Conservation (phyloP, 2,888 invertebrate genomes). For the Sesia apiformis region DNA sequence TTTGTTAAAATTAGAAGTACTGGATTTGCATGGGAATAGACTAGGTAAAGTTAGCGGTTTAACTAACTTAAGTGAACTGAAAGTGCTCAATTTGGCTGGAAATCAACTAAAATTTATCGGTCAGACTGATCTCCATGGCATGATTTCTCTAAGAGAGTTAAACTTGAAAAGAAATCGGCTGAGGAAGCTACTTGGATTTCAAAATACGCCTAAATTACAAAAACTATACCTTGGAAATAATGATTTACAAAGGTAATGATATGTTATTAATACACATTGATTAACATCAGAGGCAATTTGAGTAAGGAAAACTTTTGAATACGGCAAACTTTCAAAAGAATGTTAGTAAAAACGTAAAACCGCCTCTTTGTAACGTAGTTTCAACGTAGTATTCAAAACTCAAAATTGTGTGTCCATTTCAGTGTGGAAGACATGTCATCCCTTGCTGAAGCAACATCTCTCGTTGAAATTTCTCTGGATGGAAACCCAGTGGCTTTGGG, state of each 20-base stretch:
- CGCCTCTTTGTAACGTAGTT: too few species aligned
- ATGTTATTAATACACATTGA: not conserved
- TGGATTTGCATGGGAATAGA: slow-evolving; percentile 95
- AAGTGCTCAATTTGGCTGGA: slow-evolving; percentile 94
- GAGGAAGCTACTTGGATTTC: slow-evolving; percentile 85
- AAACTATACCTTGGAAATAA: slow-evolving; percentile 90
- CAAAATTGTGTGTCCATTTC: slow-evolving; percentile 15
- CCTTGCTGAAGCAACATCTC: slow-evolving; percentile 82
- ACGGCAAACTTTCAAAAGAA: too few species aligned
- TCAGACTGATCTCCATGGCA: slow-evolving; percentile 83
- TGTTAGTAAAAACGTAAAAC: too few species aligned
- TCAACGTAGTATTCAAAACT: too few species aligned
- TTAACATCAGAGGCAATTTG: too few species aligned
- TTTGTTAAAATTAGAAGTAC: slow-evolving; percentile 86
- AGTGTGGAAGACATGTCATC: slow-evolving; percentile 92
- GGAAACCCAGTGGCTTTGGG: slow-evolving; percentile 87
- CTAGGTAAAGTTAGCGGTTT: slow-evolving; percentile 84
- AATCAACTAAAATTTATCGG: slow-evolving; percentile 89
- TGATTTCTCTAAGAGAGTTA: slow-evolving; percentile 86
- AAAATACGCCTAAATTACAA: slow-evolving; percentile 82
- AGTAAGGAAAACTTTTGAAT: too few species aligned
- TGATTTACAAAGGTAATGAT: slow-evolving; percentile 74
- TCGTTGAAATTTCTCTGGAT: slow-evolving; percentile 90
- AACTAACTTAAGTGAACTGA: slow-evolving; percentile 80
- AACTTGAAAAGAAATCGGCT: slow-evolving; percentile 92